These are phyloP conservation scores for Yponomeuta sedellus DNA, from an alignment of 2,888 invertebrate genomes.

Conservation along the genomic window DNA sequence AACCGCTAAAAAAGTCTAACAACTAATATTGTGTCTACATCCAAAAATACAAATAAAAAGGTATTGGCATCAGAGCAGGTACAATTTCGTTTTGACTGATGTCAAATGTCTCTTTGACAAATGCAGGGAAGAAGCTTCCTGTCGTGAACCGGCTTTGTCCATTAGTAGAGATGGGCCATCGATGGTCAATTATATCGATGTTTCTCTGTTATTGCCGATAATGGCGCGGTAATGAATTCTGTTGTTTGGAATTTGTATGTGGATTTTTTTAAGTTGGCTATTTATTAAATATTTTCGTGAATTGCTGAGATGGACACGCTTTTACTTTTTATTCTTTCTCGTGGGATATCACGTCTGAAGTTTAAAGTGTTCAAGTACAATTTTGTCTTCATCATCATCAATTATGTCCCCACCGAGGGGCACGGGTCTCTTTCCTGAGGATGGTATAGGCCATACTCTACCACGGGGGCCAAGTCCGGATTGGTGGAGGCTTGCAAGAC, in stretches of 20 bases:
- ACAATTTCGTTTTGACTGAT: slow-evolving; percentile 56
- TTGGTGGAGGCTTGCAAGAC: too few species aligned
- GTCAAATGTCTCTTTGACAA: slow-evolving; percentile 71
- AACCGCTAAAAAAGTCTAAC: background rate
- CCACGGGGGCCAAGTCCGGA: too few species aligned
- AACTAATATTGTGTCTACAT: slow-evolving; percentile 17
- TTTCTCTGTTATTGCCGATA: slow-evolving; percentile 26
- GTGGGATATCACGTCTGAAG: too few species aligned
- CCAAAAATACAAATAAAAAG: background rate
- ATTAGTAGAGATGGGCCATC: slow-evolving; percentile 35
- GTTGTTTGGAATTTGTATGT: slow-evolving; percentile 8
- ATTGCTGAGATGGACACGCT: background rate
- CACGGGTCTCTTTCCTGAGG: too few species aligned
- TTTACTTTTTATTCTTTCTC: background rate
- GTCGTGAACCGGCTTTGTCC: slow-evolving; percentile 51
- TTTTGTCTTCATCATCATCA: too few species aligned
- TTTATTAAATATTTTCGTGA: background rate
- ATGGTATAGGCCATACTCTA: too few species aligned
- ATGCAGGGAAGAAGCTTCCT: slow-evolving; percentile 65
- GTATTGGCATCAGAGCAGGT: slow-evolving; percentile 40
- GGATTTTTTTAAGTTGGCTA: background rate
- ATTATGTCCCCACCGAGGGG: too few species aligned
- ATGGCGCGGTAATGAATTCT: slow-evolving; percentile 30
- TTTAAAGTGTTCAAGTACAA: too few species aligned
- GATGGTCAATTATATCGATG: slow-evolving; percentile 1